Percentiles rank a stretch among this genome's conserved stretches.
phyloP scores from a whole-genome alignment of 2,888 invertebrate genomes.

The Catocala sponsa region DNA sequence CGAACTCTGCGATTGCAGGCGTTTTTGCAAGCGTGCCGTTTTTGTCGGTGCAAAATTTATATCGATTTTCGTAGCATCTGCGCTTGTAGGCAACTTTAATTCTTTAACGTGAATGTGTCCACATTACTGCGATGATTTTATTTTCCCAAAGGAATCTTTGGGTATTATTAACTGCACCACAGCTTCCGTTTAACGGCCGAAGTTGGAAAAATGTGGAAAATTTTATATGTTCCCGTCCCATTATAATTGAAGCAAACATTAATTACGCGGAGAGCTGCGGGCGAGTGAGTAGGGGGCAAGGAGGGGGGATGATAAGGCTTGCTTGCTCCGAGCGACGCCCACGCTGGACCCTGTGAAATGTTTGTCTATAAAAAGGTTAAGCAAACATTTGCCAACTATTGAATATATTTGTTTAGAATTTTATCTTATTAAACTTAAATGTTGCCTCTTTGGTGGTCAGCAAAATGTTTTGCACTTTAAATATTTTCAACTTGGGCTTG shows the following conservation, averaged over 20 bases:
- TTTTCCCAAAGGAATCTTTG: conserved; percentile 39
- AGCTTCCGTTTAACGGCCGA: conserved; percentile 53
- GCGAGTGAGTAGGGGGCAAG: conserved; percentile 43
- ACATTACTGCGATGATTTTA: conserved; percentile 34
- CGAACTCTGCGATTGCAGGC: conserved; percentile 57
- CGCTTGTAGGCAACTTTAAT: conserved; percentile 32
- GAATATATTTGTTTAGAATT: too few species aligned
- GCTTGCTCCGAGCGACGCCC: conserved; percentile 30
- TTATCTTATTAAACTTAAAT: too few species aligned
- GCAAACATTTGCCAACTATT: conserved; percentile 9
- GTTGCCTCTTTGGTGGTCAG: too few species aligned
- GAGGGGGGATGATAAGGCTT: conserved; percentile 9
- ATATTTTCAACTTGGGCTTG: too few species aligned
- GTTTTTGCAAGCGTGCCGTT: conserved; percentile 56
- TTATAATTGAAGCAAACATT: conserved; percentile 77
- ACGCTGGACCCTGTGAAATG: conserved; percentile 26
- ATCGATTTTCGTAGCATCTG: conserved; percentile 56
- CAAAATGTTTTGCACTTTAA: too few species aligned
- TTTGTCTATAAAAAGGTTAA: conserved; percentile 35
- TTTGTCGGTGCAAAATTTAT: conserved; percentile 47
- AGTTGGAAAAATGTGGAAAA: conserved; percentile 53
- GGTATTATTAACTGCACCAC: conserved; percentile 40
- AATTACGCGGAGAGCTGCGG: conserved; percentile 66
- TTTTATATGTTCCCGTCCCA: conserved; percentile 58
- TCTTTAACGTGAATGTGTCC: conserved; percentile 33